A percentile compares a stretch with the other conserved stretches of the same genome.
These are phyloP conservation scores for Anoplius nigerrimus DNA, from an alignment of 2,888 invertebrate species.

Conservation along the genomic window DNA sequence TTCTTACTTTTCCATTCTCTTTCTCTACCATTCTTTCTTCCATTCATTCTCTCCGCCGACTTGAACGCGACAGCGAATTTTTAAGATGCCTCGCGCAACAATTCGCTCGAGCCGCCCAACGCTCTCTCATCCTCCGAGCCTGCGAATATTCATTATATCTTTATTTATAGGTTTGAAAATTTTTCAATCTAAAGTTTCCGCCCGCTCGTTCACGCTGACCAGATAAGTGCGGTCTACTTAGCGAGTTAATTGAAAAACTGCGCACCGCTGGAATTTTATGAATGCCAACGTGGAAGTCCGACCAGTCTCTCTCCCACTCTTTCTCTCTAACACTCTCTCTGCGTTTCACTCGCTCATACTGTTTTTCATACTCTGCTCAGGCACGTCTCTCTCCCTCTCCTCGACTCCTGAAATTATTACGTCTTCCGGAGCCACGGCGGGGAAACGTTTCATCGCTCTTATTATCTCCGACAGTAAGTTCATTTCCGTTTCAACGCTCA, in stretches of 20 bases:
- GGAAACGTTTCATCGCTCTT: constrained; percentile 20
- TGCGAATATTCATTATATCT: constrained; percentile 31
- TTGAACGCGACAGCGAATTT: too few relatives aligned
- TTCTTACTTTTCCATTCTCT: too few relatives aligned
- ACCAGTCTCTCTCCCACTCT: background rate
- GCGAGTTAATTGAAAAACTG: constrained; percentile 27
- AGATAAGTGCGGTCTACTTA: constrained; percentile 23
- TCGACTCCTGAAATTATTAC: constrained; percentile 5
- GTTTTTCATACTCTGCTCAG: too few relatives aligned
- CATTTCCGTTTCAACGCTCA: constrained; percentile 27
- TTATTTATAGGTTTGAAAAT: constrained; percentile 35
- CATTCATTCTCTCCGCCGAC: too few relatives aligned
- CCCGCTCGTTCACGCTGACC: background rate
- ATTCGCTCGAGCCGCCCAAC: background rate
- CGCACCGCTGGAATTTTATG: constrained; percentile 17
- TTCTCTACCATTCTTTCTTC: background rate
- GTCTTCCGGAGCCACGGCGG: constrained; percentile 10
- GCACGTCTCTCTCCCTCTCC: too few relatives aligned
- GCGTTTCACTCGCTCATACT: too few relatives aligned
- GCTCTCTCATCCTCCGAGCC: background rate
- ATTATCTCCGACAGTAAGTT: constrained; percentile 29
- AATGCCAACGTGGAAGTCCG: constrained; percentile 21
- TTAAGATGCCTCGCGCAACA: background rate
- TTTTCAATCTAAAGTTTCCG: constrained; percentile 40
- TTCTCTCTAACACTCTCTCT: background rate